Conservation (phyloP, 2,888 invertebrate species). For the Parasteatoda lunata region DNA sequence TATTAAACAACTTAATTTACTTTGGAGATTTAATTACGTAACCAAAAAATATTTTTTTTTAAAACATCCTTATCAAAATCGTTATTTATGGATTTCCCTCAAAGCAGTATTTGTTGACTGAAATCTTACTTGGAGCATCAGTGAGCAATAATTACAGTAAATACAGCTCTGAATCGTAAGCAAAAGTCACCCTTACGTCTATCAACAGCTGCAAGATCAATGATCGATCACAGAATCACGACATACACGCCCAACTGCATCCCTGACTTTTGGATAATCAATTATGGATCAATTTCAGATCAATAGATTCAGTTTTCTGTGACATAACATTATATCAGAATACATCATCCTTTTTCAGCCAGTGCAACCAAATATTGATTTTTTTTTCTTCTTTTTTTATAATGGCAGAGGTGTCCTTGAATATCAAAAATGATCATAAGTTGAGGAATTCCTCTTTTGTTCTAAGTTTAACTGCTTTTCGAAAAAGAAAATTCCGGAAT, state of each 20-base stretch:
- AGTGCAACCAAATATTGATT: not conserved
- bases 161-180: not conserved
- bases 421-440: not conserved
- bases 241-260: slow-evolving; percentile 31
- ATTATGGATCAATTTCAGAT: slow-evolving; percentile 58
- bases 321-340: not conserved
- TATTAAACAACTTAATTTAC: too few species aligned
- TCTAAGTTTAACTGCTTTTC: slow-evolving; percentile 5
- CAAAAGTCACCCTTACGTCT: slow-evolving; percentile 22
- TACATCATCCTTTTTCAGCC: not conserved
- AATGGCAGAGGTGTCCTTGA: not conserved
- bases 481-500: not conserved
- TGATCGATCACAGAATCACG: slow-evolving; percentile 38
- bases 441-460: slow-evolving; percentile 2
- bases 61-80: too few species aligned
- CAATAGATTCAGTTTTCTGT: slow-evolving; percentile 15
- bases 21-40: too few species aligned
- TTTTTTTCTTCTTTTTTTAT: not conserved
- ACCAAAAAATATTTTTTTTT: too few species aligned
- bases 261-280: slow-evolving; percentile 25
- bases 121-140: too few species aligned
- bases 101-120: too few species aligned
- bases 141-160: too few species aligned
- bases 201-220: not conserved
- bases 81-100: too few species aligned